phyloP scores from a whole-genome alignment of 2,888 invertebrate species.

The Cephus pulcher region DNA sequence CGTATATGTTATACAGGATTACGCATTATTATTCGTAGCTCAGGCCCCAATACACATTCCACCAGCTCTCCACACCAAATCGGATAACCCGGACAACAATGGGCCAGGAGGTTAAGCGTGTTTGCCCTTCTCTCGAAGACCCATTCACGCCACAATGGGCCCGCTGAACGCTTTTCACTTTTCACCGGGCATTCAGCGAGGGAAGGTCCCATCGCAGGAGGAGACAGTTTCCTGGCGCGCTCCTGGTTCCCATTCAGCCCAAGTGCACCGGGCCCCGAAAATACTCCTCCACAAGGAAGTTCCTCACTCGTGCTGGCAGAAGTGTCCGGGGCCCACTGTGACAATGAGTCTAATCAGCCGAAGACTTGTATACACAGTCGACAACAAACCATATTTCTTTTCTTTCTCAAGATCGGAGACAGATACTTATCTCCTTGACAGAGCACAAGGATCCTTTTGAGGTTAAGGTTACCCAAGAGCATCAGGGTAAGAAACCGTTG shows the following conservation, averaged over 20 bases:
- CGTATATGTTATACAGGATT: slow-evolving; percentile 10
- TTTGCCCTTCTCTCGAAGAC: slow-evolving; percentile 64
- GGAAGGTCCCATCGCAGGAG: too few relatives aligned
- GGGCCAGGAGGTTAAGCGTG: slow-evolving; percentile 64
- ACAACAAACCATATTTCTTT: slow-evolving; percentile 53
- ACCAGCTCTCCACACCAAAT: slow-evolving; percentile 49
- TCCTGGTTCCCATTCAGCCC: not conserved
- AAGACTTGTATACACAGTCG: slow-evolving; percentile 53
- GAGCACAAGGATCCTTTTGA: not conserved
- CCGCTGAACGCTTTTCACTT: slow-evolving; percentile 49
- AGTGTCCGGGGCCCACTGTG: slow-evolving; percentile 20
- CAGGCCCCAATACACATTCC: slow-evolving; percentile 6
- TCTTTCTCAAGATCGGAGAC: slow-evolving; percentile 14
- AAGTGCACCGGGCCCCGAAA: not conserved
- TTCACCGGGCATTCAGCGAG: not conserved
- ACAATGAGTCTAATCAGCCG: slow-evolving; percentile 63
- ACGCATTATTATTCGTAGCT: slow-evolving; percentile 17
- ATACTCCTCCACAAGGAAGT: too few relatives aligned
- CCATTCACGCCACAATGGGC: slow-evolving; percentile 61
- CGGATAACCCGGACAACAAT: slow-evolving; percentile 63
- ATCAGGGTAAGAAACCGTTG: too few relatives aligned
- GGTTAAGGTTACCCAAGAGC: not conserved
- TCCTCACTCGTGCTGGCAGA: too few relatives aligned
- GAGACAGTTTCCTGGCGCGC: too few relatives aligned
- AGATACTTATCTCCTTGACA: slow-evolving; percentile 40